Base-by-base conservation (phyloP, 2,888 invertebrate genomes). In the Archaeoteleia sp. region DNA sequence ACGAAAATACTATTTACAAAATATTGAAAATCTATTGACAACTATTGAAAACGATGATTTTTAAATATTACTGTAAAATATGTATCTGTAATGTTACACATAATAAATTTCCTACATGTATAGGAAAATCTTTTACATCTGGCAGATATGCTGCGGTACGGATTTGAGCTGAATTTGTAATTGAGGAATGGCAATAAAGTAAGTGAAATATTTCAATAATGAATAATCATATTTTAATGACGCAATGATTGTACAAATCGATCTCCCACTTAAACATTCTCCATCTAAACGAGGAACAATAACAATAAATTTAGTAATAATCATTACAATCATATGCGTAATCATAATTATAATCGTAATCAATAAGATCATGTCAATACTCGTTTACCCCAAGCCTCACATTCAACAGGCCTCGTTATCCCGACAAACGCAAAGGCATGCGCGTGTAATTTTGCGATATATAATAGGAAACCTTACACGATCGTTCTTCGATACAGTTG, bases 211-310 rank as follows among this genome's bases (percentile, higher is more conserved):
- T 39, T 73, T 79, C 76, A 74, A 74, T 82, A 82, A 79, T 82
- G 81, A 83, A 81, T 84, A 84, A 84, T 85, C 82, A 84, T 85
- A 85, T 79, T 85, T 84, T 84, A 84, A 85, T 84, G 83, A 83
- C 81, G 81, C 82, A 83, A 83, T 85, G 82, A 85, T 85, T 83
- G 84, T 85, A 85, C 84, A 85, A 85, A 85, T 84, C 79, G 82
- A 84, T 83, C 80, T 81, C 77, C 71, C 74, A 79, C 79, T 82
- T 80, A 80, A 83, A 82, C 79, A 77, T 80, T 78, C 74, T 77
- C 74, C 79, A 79, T 76, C 74, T 78, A 84, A 84, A 83, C 78
- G 78, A 84, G 80, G 81, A 83, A 83, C 82, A 82, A 81, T 81
- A 83, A 84, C 81, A 83, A 82, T 78, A 77, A 81, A 81, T 66